A percentile compares a stretch with the other conserved stretches of the same genome.
Conservation (phyloP, 2,888 invertebrate genomes). For the Protodeltote pygarga region DNA sequence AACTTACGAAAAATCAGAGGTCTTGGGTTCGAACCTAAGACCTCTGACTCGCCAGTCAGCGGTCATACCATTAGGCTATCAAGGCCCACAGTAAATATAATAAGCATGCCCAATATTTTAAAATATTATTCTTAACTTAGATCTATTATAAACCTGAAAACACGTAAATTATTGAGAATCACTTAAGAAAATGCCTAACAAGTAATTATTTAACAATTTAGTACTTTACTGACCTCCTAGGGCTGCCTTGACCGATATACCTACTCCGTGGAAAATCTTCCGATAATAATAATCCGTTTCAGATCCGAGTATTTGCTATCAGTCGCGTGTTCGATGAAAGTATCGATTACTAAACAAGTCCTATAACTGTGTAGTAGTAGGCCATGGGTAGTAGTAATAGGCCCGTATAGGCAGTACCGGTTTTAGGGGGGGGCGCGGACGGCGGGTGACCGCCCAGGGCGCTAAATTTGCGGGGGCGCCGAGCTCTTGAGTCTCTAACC, state of each 20-base stretch:
- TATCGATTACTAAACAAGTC: conserved; percentile 41
- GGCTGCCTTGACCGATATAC: conserved; percentile 71
- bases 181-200: conserved; percentile 48
- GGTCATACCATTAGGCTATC: no score
- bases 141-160: conserved; percentile 14
- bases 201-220: conserved; percentile 47
- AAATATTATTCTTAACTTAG: conserved; percentile 5
- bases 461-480: no score
- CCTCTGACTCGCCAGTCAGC: no score
- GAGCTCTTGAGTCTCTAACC: no score
- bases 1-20: no score
- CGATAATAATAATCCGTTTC: conserved; percentile 45
- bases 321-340: conserved; percentile 31
- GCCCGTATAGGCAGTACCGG: no score
- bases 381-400: no score
- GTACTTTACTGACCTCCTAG: conserved; percentile 58
- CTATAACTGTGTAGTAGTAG: no score
- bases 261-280: conserved; percentile 64
- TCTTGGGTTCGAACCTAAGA: no score
- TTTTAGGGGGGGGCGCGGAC: no score
- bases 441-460: no score
- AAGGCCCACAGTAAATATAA: no score
- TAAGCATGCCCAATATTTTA: neutral
- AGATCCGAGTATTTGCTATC: conserved; percentile 16
- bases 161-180: conserved; percentile 25